Base-by-base conservation (phyloP, 2,113 vertebrate species). In the Lipophrys pholis region DNA sequence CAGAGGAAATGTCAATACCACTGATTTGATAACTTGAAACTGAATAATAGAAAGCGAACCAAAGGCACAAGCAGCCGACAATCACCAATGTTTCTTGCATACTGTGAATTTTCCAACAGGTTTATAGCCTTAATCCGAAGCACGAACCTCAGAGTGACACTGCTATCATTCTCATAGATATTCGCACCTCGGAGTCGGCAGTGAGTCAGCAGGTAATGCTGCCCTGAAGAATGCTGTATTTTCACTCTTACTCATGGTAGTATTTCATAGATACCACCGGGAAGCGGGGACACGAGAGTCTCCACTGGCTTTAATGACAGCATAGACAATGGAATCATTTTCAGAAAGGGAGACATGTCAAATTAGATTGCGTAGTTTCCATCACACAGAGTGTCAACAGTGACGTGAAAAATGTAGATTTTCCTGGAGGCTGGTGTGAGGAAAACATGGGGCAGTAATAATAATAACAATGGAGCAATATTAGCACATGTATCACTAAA, bases 381-480 rank as follows among this genome's bases (percentile, higher is more conserved):
- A n/a, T n/a, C 30, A 68, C 39, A 56, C 52, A 69, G 39, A 75
- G 3, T 42, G 14, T 54, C 54, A 67, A 56, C 64, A 56, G 15
- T 46, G 53, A 69, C 53, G 65, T 81, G 73, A 81, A 81, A 81
- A 62, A 80, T 78, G 77, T 70, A 70, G 40, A 62, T 17, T 36
- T 58, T 52, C 50, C 21, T 56, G 35, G 21, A 10, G 46, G 35
- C 35, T 16, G 12, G 43, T 52, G 63, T 12, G 11, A 55, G 43
- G 7, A 65, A 69, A 70, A 64, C 35, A 58, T 14, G 57, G 57
- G 50, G 49, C 3, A 59, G 49, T 40, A 8, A 12, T 43, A 43
- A 41, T 41, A 36, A 15, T n/a, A 36, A 12, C 1, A 2, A 11
- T 0, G 1, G 6, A 38, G 36, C 49, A 39, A 15, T 15, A 69